Evolutionary conservation across 2,113 vertebrate species (phyloP), one percentile per base, ranked within the genome.

Genomic region (Stegastes partitus): DNA sequence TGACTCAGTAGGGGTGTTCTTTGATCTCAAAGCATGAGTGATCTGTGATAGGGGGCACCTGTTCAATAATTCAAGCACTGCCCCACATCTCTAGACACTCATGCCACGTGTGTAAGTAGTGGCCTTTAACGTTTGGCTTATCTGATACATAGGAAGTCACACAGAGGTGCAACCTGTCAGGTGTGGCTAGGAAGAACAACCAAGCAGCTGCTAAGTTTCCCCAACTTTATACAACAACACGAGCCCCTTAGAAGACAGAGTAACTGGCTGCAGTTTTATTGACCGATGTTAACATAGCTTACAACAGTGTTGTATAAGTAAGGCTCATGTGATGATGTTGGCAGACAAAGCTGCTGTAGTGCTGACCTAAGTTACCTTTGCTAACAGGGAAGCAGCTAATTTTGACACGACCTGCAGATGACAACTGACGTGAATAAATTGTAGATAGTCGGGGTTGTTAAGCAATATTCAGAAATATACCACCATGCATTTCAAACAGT

Each of bases 71-170:
- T 84, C 58, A 87, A 56, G 5, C 22, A 37, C 31, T 53, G 57
- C n/a, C 61, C 42, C 57, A 74, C 54, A 78, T 74, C 66, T 69
- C 28, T 26, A 25, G 7, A 25, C 62, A 15, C 57, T 16, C 7
- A 21, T 79, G 84, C 74, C 81, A 89, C 80, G 81, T 84, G 85
- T 85, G 44, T 70, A 58, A 59, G 45, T 5, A 49, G 44, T 81
- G 59, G 26, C 67, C 74, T 85, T 64, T 59, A 59, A 61, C n/a
- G 57, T 81, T 68, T 65, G 57, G 6, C 22, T 53, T 21, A 47
- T 55, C 53, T 51, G 34, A 68, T 57, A 76, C 42, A 72, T 7
- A 47, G 45, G 39, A 77, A 80, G 79, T 65, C 47, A 49, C 25
- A 72, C 0, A 55, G 34, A 59, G 56, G 45, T 61, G 39, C 49